A percentile compares a stretch with the other conserved stretches of the same genome.
Evolutionary conservation across 1,140 invertebrate species (phyloP).

Genomic region (Pseudomyrmex concolor): DNA sequence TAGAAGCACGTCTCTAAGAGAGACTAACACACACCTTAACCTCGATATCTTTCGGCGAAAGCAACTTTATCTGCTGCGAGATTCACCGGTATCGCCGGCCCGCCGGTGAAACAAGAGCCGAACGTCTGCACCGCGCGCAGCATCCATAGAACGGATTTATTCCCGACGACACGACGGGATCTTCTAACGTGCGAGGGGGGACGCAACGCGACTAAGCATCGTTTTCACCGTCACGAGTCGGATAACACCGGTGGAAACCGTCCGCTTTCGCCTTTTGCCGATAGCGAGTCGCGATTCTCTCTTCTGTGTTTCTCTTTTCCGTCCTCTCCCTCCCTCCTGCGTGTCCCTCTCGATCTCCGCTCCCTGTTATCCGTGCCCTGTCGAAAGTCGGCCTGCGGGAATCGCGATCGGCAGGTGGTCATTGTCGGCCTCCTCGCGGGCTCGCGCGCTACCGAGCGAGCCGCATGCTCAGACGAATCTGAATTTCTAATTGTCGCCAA

Average conservation of each 20-base stretch:
- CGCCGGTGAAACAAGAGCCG: constrained; percentile 43
- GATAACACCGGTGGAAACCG: constrained; percentile 59
- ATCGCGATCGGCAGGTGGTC: constrained; percentile 70
- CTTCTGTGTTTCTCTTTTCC: constrained; percentile 39
- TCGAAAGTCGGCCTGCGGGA: constrained; percentile 68
- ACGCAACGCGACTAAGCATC: constrained; percentile 42
- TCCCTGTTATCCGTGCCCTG: constrained; percentile 69
- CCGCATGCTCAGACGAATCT: constrained; percentile 44
- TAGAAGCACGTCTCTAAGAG: constrained; percentile 5
- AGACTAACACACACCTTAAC: constrained; percentile 2
- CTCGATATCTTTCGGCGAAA: constrained; percentile 55
- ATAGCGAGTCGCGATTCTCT: constrained; percentile 54
- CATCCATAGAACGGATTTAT: constrained; percentile 53
- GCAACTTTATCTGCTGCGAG: constrained; percentile 36
- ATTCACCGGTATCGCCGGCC: constrained; percentile 39
- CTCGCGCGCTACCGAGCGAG: neutral
- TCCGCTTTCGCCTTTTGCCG: constrained; percentile 68
- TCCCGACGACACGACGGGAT: constrained; percentile 10
- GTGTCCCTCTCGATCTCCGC: constrained; percentile 16
- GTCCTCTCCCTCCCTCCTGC: constrained; percentile 9
- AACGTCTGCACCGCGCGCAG: constrained; percentile 23
- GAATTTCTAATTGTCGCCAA: constrained; percentile 68
- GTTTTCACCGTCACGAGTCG: constrained; percentile 65
- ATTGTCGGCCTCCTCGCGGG: constrained; percentile 46
- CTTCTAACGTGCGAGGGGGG: neutral